Base-by-base conservation (phyloP, 2,888 invertebrate genomes). In the Drosophila neutralis region DNA sequence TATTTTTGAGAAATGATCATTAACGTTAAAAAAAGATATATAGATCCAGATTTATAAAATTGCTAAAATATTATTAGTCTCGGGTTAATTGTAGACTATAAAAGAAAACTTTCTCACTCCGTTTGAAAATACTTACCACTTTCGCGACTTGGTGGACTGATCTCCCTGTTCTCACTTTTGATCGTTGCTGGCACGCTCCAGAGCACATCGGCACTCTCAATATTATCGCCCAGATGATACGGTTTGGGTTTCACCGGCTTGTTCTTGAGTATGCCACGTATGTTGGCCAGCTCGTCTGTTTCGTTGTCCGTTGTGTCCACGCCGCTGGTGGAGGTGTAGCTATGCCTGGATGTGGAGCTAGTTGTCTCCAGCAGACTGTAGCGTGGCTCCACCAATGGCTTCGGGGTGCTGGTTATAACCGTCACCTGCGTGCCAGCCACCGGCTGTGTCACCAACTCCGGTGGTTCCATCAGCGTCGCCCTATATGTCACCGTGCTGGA, bases 181-280 rank as follows among this genome's bases (percentile, higher is more conserved):
- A 94, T 60, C 3, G 72, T 49, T 11, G 79, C 83, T 48, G 93
- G 93, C 8, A 94, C 92, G 21, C 94, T 94, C 95, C 95, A 95
- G 38, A 94, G 73, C 6, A 90, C 92, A 67, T 93, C 92, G 11
- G 92, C 82, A 48, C 87, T 92, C 69, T 93, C 94, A 89, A 94
- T 94, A 92, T 95, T 95, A 91, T 95, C 95, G 60, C 96, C 96
- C 85, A 96, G 93, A 91, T 96, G 95, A 93, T 96, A 96, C 82
- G 96, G 96, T 92, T 95, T 95, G 87, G 96, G 96, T 91, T 96
- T 96, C 49, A 95, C 94, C 57, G 96, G 95, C 93, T 95, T 96
- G 88, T 96, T 96, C 93, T 96, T 96, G 87, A 96, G 93, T 92
- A 96, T 96, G 85, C 96, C 95, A 84, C 95, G 95, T 90, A 95